A percentile compares a stretch with the other conserved stretches of the same genome.
Conservation (phyloP, 2,113 vertebrate species). For the Aplodontia rufa region DNA sequence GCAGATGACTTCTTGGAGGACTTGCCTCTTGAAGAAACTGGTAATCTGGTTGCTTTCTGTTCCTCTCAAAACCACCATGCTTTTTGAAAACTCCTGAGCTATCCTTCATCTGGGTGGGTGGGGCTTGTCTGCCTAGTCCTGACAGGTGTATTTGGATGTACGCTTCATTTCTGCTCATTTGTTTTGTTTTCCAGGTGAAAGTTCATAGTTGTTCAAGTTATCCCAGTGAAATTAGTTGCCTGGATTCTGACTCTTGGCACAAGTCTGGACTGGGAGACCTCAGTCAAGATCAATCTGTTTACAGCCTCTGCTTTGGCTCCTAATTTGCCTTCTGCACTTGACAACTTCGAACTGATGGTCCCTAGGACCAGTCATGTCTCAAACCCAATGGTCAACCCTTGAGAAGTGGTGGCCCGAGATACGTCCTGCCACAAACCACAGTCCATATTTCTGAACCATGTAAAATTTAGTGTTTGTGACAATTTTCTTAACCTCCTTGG, state of each 20-base stretch:
- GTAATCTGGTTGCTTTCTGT: background rate
- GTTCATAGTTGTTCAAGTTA: background rate
- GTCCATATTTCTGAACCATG: background rate
- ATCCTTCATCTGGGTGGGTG: background rate
- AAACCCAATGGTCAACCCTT: background rate
- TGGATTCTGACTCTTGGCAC: background rate
- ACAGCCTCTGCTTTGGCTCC: background rate
- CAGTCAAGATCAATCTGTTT: background rate
- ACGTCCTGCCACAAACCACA: background rate
- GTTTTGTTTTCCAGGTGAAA: constrained; percentile 10
- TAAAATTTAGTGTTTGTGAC: background rate
- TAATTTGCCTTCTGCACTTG: background rate
- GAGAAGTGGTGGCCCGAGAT: background rate
- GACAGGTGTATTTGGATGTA: background rate
- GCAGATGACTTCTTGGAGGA: constrained; percentile 45
- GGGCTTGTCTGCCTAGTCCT: background rate
- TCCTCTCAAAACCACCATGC: background rate
- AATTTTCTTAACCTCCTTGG: background rate
- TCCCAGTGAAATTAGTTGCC: background rate
- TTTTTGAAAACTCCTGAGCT: background rate
- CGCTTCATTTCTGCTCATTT: background rate
- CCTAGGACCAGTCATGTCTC: background rate
- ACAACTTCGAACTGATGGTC: background rate
- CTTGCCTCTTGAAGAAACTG: background rate
- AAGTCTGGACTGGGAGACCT: background rate